Conservation (phyloP, 2,113 vertebrate genomes). For the Seriola aureovittata region DNA sequence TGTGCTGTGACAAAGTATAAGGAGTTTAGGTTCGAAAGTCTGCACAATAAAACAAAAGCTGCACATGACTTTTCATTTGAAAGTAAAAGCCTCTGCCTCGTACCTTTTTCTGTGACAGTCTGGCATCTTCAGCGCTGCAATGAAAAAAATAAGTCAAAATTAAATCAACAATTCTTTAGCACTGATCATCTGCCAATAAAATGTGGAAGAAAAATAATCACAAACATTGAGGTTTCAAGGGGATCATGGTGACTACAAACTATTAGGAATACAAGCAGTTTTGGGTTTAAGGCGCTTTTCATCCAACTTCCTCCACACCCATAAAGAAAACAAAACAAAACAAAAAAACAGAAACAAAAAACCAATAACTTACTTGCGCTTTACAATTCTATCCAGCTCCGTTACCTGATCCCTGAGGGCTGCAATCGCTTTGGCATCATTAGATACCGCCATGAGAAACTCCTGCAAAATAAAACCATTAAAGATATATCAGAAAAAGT, state of each 20-base stretch:
- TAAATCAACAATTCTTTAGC: background rate
- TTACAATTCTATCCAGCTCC: constrained; percentile 91
- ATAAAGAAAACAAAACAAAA: background rate
- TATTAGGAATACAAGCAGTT: background rate
- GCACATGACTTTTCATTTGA: background rate
- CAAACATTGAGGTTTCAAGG: background rate
- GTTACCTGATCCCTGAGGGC: constrained; percentile 92
- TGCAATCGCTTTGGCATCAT: constrained; percentile 90
- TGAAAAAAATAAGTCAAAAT: constrained; percentile 3
- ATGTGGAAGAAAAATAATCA: background rate
- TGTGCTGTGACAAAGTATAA: constrained; percentile 86
- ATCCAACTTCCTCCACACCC: background rate
- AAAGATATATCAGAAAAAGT: background rate
- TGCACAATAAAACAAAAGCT: background rate
- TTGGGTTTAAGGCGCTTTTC: background rate
- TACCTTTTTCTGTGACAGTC: constrained; percentile 93
- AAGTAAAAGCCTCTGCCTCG: background rate
- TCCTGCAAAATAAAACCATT: constrained; percentile 83
- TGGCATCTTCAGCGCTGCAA: constrained; percentile 91
- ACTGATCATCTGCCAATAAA: background rate
- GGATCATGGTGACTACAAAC: background rate
- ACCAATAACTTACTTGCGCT: constrained; percentile 89
- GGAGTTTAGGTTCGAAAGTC: background rate
- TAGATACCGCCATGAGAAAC: constrained; percentile 92
- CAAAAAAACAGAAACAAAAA: constrained; percentile 10